Percentiles rank a stretch among this genome's conserved stretches.
These are phyloP conservation scores for Pseudococcus jackbeardsleyi DNA, from an alignment of 2,888 invertebrate genomes.

Conservation along the genomic window DNA sequence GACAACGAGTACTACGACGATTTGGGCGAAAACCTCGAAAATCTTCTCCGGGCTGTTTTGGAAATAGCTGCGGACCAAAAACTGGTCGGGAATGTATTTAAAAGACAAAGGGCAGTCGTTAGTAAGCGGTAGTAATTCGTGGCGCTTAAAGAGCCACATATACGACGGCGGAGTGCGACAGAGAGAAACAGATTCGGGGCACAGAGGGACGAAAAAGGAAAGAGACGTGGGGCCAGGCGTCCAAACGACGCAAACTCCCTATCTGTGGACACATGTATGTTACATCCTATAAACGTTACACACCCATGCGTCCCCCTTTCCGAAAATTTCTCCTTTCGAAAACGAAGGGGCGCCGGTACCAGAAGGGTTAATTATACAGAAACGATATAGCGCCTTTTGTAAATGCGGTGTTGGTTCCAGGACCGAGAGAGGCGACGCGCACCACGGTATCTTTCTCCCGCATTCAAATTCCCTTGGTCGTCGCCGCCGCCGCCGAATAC, in stretches of 20 bases:
- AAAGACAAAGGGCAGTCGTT: conserved; percentile 66
- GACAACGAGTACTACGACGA: conserved; percentile 13
- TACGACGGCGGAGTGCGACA: conserved; percentile 26
- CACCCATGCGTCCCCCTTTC: conserved; percentile 51
- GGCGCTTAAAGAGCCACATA: conserved; percentile 65
- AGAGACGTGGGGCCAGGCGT: conserved; percentile 63
- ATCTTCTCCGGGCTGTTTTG: conserved; percentile 60
- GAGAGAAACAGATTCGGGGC: not conserved
- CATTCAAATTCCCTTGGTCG: conserved; percentile 62
- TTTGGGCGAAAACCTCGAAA: conserved; percentile 58
- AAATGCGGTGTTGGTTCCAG: conserved; percentile 48
- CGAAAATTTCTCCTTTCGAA: conserved; percentile 58
- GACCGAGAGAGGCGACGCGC: not conserved
- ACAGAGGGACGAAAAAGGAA: not conserved
- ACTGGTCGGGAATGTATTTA: conserved; percentile 62
- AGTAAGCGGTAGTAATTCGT: conserved; percentile 65
- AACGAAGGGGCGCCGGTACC: conserved; percentile 32
- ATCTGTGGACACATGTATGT: conserved; percentile 65
- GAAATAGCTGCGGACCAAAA: conserved; percentile 63
- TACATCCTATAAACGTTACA: conserved; percentile 64
- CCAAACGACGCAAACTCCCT: conserved; percentile 65
- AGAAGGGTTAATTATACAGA: conserved; percentile 63
- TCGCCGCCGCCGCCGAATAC: conserved; percentile 26
- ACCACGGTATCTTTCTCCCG: conserved; percentile 48
- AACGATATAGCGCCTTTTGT: conserved; percentile 64